A percentile compares a stretch with the other conserved stretches of the same genome.
phyloP scores from a whole-genome alignment of 2,113 vertebrate species.

The Neomonachus schauinslandi region DNA sequence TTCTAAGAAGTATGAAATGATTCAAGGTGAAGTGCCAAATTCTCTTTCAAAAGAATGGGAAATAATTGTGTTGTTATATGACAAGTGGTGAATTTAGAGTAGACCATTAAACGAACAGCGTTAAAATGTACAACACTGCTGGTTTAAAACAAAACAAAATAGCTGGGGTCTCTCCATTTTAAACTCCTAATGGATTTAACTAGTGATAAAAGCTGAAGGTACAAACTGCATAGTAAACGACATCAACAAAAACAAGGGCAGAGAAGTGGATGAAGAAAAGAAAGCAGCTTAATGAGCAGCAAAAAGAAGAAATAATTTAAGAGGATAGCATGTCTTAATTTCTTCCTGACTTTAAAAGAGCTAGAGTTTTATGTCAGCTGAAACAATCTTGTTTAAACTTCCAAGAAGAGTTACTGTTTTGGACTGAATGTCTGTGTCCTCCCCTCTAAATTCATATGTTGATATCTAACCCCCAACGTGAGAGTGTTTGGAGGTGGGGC shows the following conservation, averaged over 20 bases:
- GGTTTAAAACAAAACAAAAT: slow-evolving; percentile 74
- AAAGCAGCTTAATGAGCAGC: slow-evolving; percentile 32
- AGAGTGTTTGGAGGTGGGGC: not conserved
- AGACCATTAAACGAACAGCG: slow-evolving; percentile 82
- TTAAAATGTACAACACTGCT: slow-evolving; percentile 78
- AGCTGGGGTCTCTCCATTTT: slow-evolving; percentile 68
- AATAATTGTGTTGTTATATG: slow-evolving; percentile 82
- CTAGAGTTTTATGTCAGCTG: not conserved
- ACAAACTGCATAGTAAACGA: not conserved
- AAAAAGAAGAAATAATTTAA: slow-evolving; percentile 33
- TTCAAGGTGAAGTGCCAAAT: slow-evolving; percentile 74
- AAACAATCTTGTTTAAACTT: not conserved
- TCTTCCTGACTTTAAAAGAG: not conserved
- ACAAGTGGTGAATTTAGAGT: slow-evolving; percentile 82
- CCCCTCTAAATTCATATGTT: not conserved
- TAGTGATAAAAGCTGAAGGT: slow-evolving; percentile 60
- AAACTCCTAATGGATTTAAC: slow-evolving; percentile 75
- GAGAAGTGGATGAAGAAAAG: slow-evolving; percentile 3
- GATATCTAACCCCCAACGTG: not conserved
- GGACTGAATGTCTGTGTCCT: not conserved
- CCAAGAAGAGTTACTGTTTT: not conserved
- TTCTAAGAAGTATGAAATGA: slow-evolving; percentile 77
- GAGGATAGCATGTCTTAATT: not conserved
- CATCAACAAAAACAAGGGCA: not conserved
- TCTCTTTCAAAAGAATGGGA: slow-evolving; percentile 78